phyloP scores from a whole-genome alignment of 2,888 invertebrate species.

The Apamea sordens region DNA sequence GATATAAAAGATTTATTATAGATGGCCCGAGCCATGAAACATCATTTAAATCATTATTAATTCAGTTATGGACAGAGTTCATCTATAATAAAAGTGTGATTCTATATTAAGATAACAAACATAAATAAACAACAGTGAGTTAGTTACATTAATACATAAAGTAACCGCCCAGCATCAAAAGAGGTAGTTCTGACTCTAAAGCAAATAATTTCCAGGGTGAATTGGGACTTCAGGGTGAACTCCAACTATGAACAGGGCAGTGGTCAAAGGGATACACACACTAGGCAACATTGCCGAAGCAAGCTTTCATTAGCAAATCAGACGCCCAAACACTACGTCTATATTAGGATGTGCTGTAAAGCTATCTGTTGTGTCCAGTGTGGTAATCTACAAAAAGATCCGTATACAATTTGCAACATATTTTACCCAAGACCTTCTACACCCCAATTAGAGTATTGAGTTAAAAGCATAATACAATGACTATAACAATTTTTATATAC shows the following conservation, averaged over 20 bases:
- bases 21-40: neutral
- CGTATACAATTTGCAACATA: neutral
- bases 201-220: neutral
- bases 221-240: neutral
- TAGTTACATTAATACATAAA: neutral
- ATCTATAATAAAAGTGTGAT: neutral
- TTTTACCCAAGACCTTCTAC: no score
- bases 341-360: neutral
- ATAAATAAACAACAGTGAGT: neutral
- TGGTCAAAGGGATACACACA: slow-evolving; percentile 3
- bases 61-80: neutral
- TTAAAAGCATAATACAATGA: no score
- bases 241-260: neutral
- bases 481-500: no score
- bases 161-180: neutral
- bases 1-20: neutral
- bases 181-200: neutral
- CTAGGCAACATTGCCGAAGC: neutral
- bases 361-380: neutral
- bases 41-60: neutral
- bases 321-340: neutral
- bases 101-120: neutral
- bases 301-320: slow-evolving; percentile 18
- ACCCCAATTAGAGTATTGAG: no score
- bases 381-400: neutral